Percentiles rank a stretch among this genome's conserved stretches.
These are phyloP conservation scores for Diadegma fenestrale DNA, from an alignment of 2,888 invertebrate genomes.

Conservation along the genomic window DNA sequence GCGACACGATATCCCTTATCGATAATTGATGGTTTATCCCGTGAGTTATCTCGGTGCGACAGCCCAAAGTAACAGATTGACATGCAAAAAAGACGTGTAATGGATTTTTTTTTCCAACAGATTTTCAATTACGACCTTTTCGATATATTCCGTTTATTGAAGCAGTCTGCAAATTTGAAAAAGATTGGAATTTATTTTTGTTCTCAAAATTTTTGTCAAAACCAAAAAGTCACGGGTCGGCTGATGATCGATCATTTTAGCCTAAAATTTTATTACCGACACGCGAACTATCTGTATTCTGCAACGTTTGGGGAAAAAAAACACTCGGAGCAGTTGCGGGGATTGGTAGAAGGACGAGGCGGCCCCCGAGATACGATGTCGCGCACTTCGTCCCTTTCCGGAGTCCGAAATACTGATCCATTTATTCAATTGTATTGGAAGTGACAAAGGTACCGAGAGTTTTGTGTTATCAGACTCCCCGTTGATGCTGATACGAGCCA, in stretches of 20 bases:
- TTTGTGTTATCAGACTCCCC: conserved; percentile 64
- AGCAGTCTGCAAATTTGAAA: no score
- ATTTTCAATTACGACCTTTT: not conserved
- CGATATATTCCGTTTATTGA: no score
- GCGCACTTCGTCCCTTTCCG: conserved; percentile 38
- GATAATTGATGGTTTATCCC: not conserved
- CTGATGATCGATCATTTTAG: not conserved
- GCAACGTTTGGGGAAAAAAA: not conserved
- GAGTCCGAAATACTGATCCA: conserved; percentile 64
- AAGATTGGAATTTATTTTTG: no score
- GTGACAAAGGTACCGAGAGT: conserved; percentile 49
- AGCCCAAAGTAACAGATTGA: not conserved
- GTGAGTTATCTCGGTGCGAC: not conserved
- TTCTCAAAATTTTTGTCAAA: not conserved
- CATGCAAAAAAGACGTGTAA: not conserved
- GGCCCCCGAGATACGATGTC: conserved; percentile 3
- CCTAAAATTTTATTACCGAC: not conserved
- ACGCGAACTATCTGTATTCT: not conserved
- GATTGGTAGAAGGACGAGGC: no score
- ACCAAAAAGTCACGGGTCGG: not conserved
- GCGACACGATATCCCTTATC: not conserved
- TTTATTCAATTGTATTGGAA: conserved; percentile 74
- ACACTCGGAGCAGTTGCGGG: no score
- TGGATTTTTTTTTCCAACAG: not conserved
- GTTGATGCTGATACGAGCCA: conserved; percentile 31